phyloP scores from a whole-genome alignment of 2,888 invertebrate genomes.

The Molorchus minor region DNA sequence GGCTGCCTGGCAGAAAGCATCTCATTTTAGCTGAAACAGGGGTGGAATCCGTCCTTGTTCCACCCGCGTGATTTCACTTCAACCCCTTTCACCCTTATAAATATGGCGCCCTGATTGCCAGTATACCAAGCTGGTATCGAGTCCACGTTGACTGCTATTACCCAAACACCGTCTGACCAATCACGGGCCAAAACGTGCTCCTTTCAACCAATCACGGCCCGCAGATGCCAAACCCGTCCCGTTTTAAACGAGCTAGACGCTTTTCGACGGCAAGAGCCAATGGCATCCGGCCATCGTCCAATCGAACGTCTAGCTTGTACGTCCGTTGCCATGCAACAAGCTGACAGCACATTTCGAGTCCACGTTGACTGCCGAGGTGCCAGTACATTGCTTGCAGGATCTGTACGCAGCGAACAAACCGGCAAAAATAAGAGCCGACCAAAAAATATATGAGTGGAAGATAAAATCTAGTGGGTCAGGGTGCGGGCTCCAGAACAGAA shows the following conservation, averaged over 20 bases:
- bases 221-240: constrained; percentile 47
- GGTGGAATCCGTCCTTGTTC: constrained; percentile 64
- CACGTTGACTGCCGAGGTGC: constrained; percentile 63
- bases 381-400: constrained; percentile 62
- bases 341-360: constrained; percentile 56
- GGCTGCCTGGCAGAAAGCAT: constrained; percentile 71
- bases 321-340: constrained; percentile 54
- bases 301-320: constrained; percentile 49
- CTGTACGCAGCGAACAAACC: constrained; percentile 62
- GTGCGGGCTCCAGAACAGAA: constrained; percentile 59
- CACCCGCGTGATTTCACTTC: constrained; percentile 64
- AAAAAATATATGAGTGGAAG: constrained; percentile 61
- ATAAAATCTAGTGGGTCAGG: constrained; percentile 63
- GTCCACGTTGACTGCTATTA: constrained; percentile 59
- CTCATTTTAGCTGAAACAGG: constrained; percentile 65
- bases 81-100: constrained; percentile 65
- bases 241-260: constrained; percentile 57
- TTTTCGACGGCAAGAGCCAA: constrained; percentile 46
- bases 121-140: constrained; percentile 62
- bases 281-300: constrained; percentile 46
- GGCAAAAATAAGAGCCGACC: constrained; percentile 64
- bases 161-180: constrained; percentile 46
- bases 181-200: constrained; percentile 3
- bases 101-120: constrained; percentile 66
- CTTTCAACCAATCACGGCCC: constrained; percentile 26